phyloP scores from a whole-genome alignment of 2,797 vertebrate genomes.

The Pantherophis alleghaniensis region DNA sequence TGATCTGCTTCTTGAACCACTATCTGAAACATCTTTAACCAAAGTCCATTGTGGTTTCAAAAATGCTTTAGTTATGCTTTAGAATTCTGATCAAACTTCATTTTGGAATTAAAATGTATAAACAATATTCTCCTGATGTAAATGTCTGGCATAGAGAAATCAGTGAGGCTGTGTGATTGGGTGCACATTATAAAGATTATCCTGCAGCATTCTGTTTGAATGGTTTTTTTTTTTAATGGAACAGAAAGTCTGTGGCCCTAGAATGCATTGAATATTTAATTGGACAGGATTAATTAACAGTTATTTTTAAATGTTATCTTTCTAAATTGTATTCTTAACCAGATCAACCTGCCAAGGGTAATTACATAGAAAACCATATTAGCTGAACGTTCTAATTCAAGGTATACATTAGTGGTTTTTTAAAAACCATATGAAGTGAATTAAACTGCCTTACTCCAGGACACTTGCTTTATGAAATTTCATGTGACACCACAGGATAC shows the following conservation, averaged over 20 bases:
- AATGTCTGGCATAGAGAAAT: slow-evolving; percentile 44
- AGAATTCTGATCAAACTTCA: slow-evolving; percentile 46
- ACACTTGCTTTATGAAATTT: slow-evolving; percentile 52
- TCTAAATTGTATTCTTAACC: slow-evolving; percentile 51
- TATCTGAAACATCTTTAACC: slow-evolving; percentile 40
- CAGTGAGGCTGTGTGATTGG: slow-evolving; percentile 45
- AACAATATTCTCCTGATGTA: slow-evolving; percentile 33
- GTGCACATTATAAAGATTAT: slow-evolving; percentile 56
- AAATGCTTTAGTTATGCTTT: slow-evolving; percentile 34
- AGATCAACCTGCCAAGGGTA: slow-evolving; percentile 65
- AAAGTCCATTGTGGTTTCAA: slow-evolving; percentile 44
- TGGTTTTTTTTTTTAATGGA: slow-evolving; percentile 44
- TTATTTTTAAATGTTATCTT: slow-evolving; percentile 31
- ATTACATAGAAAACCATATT: slow-evolving; percentile 29
- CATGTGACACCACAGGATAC: slow-evolving; percentile 46
- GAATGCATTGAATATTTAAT: slow-evolving; percentile 41
- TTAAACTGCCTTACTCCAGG: slow-evolving; percentile 54
- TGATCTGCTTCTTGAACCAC: slow-evolving; percentile 56
- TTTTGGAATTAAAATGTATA: slow-evolving; percentile 49
- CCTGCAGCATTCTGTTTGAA: slow-evolving; percentile 61
- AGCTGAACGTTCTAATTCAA: slow-evolving; percentile 38
- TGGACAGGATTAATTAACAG: slow-evolving; percentile 34
- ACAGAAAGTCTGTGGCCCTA: slow-evolving; percentile 39
- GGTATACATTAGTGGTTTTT: slow-evolving; percentile 8
- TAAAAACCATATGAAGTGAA: slow-evolving; percentile 29